Evolutionary conservation across 2,797 vertebrate species (phyloP).

Genomic region (Psittacula echo): DNA sequence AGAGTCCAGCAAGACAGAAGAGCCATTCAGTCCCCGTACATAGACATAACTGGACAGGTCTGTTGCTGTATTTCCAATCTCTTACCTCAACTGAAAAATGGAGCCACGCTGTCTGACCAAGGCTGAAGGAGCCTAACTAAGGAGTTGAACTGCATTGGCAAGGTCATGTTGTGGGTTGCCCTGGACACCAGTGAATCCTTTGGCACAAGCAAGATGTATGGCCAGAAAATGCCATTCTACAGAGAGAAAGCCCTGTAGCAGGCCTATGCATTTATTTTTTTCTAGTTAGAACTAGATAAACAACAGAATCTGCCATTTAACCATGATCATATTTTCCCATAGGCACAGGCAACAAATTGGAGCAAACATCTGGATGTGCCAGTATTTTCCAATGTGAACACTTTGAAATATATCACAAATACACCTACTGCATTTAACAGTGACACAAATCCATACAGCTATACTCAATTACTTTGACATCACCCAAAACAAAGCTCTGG

Average conservation of each 20-base stretch:
- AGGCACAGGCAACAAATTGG: not conserved
- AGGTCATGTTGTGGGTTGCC: not conserved
- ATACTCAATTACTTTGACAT: not conserved
- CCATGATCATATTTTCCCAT: not conserved
- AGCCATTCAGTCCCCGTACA: accelerated
- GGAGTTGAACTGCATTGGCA: not conserved
- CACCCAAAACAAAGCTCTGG: not conserved
- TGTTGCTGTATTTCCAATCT: not conserved
- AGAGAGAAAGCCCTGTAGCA: not conserved
- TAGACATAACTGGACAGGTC: not conserved
- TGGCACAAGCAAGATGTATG: accelerated
- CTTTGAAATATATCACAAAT: not conserved
- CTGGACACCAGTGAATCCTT: not conserved
- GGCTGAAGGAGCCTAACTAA: not conserved
- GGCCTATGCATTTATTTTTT: not conserved
- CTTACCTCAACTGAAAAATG: accelerated
- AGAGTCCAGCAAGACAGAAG: not conserved
- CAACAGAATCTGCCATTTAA: not conserved
- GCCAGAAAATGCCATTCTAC: not conserved
- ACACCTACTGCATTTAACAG: not conserved
- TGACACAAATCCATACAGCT: not conserved
- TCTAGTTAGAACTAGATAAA: not conserved
- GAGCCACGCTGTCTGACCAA: not conserved
- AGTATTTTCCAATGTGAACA: not conserved
- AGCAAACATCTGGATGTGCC: not conserved